Base-by-base conservation (phyloP, 2,888 invertebrate species). In the Thereva nobilitata region DNA sequence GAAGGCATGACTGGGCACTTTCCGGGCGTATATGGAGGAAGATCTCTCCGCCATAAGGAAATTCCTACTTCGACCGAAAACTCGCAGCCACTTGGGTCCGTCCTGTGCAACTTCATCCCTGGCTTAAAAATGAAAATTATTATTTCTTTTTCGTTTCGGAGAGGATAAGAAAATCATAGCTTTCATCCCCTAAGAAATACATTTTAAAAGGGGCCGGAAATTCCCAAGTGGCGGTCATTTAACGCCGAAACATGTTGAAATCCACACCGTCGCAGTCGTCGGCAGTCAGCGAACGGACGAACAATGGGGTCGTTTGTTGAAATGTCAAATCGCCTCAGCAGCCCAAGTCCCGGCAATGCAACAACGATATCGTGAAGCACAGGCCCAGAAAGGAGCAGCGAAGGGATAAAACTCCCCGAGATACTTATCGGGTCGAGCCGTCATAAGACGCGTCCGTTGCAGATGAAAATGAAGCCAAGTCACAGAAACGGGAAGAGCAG, bases 251-350 rank as follows among this genome's bases (percentile, higher is more conserved):
- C 53, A 64, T 53, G 52, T 52, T 64, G 64, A 64, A 64, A 64
- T 64, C 64, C 42, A 64, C 64, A 64, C 64, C 64, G 53, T 38
- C 44, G 37, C 35, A 52, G 37, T n/a, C 23, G 53, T 42, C 7
- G 2, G 9, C 7, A 42, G 9, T 23, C 23, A 2, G 23, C 23
- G 23, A n/a, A 44, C 10, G 5, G 5, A n/a, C 9, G 63, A n/a
- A 64, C 64, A 64, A 64, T 38, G 64, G 64, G 64, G 53, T 64
- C 64, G 64, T 44, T 64, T 64, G 64, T 64, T 64, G 64, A 42
- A 53, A 64, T 53, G 53, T 53, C 52, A 53, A 64, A 40, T 37
- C 64, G 53, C 52, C 52, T 53, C 37, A 64, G 38, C 47, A 59
- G 59, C 59, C 12, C 52, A 8, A 52, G 34, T 1, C n/a, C 1